Conservation (phyloP, 2,113 vertebrate genomes). For the Noctilio leporinus region DNA sequence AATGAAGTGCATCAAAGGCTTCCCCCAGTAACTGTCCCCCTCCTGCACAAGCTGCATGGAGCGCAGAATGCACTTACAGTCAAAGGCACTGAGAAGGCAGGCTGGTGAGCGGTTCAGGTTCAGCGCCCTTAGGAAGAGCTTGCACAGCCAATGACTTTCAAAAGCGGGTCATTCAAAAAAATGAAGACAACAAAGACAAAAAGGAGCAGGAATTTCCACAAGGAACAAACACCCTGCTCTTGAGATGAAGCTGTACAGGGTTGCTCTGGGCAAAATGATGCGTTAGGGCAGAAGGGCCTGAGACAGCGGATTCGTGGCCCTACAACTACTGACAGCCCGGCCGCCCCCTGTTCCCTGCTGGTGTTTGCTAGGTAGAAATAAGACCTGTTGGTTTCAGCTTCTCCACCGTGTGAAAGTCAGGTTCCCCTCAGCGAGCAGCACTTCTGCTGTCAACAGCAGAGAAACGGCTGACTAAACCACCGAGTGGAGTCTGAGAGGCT, state of each 20-base stretch:
- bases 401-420: not conserved
- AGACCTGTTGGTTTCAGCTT: constrained; percentile 14
- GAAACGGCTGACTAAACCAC: not conserved
- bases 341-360: not conserved
- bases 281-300: not conserved
- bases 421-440: not conserved
- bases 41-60: not conserved
- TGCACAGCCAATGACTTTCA: not conserved
- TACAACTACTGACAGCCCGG: not conserved
- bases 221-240: not conserved
- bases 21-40: not conserved
- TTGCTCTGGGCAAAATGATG: not conserved
- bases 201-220: not conserved
- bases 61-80: not conserved
- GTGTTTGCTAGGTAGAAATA: not conserved
- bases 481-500: not conserved
- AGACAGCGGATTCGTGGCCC: not conserved
- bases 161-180: not conserved
- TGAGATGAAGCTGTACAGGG: not conserved
- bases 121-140: not conserved
- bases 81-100: not conserved
- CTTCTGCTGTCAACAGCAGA: not conserved
- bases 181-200: not conserved
- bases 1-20: not conserved
- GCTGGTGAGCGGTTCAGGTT: not conserved